phyloP scores from a whole-genome alignment of 1,140 invertebrate genomes.

The Bombus confusus region DNA sequence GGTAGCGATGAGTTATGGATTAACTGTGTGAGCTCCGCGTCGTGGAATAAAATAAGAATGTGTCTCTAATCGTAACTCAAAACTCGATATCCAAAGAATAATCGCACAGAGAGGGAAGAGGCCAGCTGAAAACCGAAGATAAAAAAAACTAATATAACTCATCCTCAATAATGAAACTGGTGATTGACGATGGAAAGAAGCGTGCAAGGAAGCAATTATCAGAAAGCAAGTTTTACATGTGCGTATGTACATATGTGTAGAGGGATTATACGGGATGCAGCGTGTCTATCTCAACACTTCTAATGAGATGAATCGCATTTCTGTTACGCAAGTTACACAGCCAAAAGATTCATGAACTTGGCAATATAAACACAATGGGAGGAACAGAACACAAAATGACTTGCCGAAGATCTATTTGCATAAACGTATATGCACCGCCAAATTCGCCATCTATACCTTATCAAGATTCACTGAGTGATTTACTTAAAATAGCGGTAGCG shows the following conservation, averaged over 20 bases:
- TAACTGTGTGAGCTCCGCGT: slow-evolving; percentile 28
- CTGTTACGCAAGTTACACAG: slow-evolving; percentile 35
- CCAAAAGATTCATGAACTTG: slow-evolving; percentile 22
- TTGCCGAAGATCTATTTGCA: slow-evolving; percentile 38
- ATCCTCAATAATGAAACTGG: background rate
- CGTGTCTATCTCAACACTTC: background rate
- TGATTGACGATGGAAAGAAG: slow-evolving; percentile 24
- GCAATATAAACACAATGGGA: slow-evolving; percentile 30
- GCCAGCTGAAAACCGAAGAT: slow-evolving; percentile 66
- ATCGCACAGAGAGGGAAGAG: slow-evolving; percentile 28
- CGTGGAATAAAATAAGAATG: slow-evolving; percentile 42
- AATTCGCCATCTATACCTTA: slow-evolving; percentile 35
- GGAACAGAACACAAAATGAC: slow-evolving; percentile 4
- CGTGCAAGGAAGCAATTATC: slow-evolving; percentile 39
- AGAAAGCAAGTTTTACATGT: slow-evolving; percentile 17
- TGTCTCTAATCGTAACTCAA: slow-evolving; percentile 31
- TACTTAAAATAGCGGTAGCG: slow-evolving; percentile 35
- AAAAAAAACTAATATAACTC: slow-evolving; percentile 62
- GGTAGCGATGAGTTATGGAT: slow-evolving; percentile 23
- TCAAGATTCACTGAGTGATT: background rate
- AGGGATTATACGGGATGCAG: slow-evolving; percentile 4
- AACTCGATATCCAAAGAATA: slow-evolving; percentile 46
- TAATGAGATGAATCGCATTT: slow-evolving; percentile 31
- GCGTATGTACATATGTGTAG: background rate
- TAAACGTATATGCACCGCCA: slow-evolving; percentile 38